Base-by-base conservation (phyloP, 1,140 invertebrate genomes). In the Antheraea pernyi region DNA sequence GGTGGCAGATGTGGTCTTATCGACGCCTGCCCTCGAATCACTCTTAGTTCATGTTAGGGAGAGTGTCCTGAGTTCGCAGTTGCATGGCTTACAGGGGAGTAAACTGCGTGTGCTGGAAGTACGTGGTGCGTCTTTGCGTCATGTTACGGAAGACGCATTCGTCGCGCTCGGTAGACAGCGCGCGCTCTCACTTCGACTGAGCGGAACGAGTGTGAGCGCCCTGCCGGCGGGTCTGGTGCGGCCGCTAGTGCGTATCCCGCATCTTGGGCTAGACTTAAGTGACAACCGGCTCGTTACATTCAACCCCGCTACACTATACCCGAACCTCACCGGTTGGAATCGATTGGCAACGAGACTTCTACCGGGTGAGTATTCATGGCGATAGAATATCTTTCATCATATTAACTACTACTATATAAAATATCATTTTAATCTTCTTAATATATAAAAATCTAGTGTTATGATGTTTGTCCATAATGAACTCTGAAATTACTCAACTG, bases 301-400 rank as follows among this genome's bases (percentile, higher is more conserved):
- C 9, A 95, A 94, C 75, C 96, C 96, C n/a, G 95, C 96, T 3
- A 94, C 95, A 2, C 95, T 97, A 59, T 97, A 97, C 86, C 95
- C 95, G 0, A 97, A 97, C 82, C 93, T 93, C 11, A 95, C 95
- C 3, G 95, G 95, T 2, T 97, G 96, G 96, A 96, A 97, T 79
- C 94, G 94, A 39, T 94, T 96, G 30, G 96, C 96, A 9, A 97
- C 96, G 0, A 96, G 95, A 74, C 92, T 96, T 77, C 93, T 96
- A 18, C 94, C 95, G 79, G 95, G 95, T 96, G 83, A 93, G 85
- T 71, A 16, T 5, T 61, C 2, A 30, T 59, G 48, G 60, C 4
- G 18, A 13, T n/a, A n/a, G 16, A 7, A 13, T 53, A 4, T 8
- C 30, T 30, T 22, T 61, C 22, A 30, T 30, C 22, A 30, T 30